phyloP scores from a whole-genome alignment of 2,888 invertebrate genomes.

The Heliconius sara region DNA sequence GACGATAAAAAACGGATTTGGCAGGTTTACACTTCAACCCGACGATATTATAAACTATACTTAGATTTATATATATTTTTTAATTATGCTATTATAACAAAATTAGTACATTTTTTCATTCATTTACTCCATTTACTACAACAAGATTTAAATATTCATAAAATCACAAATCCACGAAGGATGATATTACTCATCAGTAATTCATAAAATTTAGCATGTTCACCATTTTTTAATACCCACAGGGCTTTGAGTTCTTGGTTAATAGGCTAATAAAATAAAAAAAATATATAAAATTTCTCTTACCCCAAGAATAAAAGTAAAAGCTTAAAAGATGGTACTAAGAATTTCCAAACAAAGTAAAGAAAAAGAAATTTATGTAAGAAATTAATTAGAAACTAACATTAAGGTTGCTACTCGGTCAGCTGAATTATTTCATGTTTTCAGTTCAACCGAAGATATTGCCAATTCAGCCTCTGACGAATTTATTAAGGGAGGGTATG shows the following conservation, averaged over 20 bases:
- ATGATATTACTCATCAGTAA: constrained; percentile 75
- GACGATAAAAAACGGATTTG: too few relatives aligned
- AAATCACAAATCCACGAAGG: constrained; percentile 74
- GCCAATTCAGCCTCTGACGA: constrained; percentile 92
- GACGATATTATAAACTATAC: too few relatives aligned
- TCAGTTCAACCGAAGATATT: constrained; percentile 93
- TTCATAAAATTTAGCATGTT: constrained; percentile 79
- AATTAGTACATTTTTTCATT: too few relatives aligned
- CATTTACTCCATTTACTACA: constrained; percentile 68
- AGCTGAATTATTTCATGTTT: constrained; percentile 45
- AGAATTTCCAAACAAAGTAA: constrained; percentile 48
- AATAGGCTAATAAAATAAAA: constrained; percentile 77
- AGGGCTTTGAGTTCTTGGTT: constrained; percentile 69
- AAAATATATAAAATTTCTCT: constrained; percentile 58
- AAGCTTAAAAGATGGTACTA: constrained; percentile 43
- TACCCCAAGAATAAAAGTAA: constrained; percentile 47
- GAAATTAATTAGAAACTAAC: constrained; percentile 23
- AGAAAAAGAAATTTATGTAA: constrained; percentile 30
- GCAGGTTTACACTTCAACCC: too few relatives aligned
- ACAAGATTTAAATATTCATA: constrained; percentile 73
- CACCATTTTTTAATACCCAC: constrained; percentile 70
- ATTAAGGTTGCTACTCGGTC: constrained; percentile 1
- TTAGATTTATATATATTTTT: too few relatives aligned
- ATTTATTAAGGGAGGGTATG: constrained; percentile 92
- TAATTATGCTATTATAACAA: too few relatives aligned